phyloP scores from a whole-genome alignment of 2,797 vertebrate genomes.

The Notoglanidium macrostoma region DNA sequence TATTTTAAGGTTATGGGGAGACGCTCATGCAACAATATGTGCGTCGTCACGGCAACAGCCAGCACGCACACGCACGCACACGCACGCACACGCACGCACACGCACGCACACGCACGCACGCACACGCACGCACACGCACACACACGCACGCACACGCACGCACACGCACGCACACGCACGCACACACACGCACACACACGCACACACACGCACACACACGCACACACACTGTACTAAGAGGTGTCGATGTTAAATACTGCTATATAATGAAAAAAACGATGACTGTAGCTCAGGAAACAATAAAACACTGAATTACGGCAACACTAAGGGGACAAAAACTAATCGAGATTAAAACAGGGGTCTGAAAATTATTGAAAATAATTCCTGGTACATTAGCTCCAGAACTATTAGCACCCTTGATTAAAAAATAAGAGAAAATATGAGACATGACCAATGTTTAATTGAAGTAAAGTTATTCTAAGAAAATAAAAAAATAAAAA shows the following conservation, averaged over 20 bases:
- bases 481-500: not conserved
- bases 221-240: not conserved
- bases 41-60: not conserved
- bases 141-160: too few species aligned
- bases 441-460: not conserved
- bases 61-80: too few species aligned
- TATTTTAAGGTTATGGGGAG: not conserved
- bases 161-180: not conserved
- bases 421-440: not conserved
- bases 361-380: not conserved
- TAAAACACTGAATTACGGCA: not conserved
- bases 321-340: not conserved
- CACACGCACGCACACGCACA: too few species aligned
- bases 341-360: not conserved
- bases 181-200: not conserved
- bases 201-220: not conserved
- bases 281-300: not conserved
- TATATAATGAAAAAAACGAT: not conserved
- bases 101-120: too few species aligned
- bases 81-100: not conserved
- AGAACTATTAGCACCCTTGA: not conserved
- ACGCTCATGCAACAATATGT: not conserved
- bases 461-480: not conserved
- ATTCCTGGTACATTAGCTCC: not conserved
- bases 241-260: not conserved